Evolutionary conservation across 2,113 vertebrate species (phyloP), one percentile per base, ranked within the genome.

Genomic region (Erinaceus europaeus): DNA sequence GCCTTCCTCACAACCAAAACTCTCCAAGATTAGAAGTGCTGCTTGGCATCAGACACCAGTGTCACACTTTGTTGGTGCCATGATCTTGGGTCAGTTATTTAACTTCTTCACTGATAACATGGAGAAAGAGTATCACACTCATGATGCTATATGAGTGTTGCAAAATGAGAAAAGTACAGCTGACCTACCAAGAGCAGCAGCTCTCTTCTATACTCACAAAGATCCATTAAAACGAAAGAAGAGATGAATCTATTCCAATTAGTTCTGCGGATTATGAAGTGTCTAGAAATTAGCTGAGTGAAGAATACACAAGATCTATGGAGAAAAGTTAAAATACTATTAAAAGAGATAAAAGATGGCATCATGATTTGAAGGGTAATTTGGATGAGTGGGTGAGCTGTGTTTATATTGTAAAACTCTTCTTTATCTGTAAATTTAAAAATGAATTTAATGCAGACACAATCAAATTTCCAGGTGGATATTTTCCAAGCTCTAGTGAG

Each of bases 401-500:
- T 27, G n/a, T 27, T 76, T 40, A 77, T 59, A 42, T 77, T 68
- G 13, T 84, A 81, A 74, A 86, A 27, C 5, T 86, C 53, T 18
- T 23, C 7, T 13, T 77, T 81, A 64, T 77, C 46, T 53, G 68
- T 23, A 46, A 77, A 67, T 59, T 53, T 40, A 55, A 40, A 29
- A 57, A 25, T 76, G 23, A 84, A 53, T 29, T 80, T 25, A 84
- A n/a, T 65, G 25, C 6, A 57, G 27, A 32, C 46, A 69, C 36
- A 84, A 36, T 34, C 25, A 50, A 68, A 64, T 68, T 69, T 64
- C 5, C 32, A 77, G 29, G 7, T 38, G 55, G 17, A 40, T 71
- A 71, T n/a, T 87, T 88, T 85, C 64, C 85, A 90, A 32, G 3
- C 61, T 85, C 78, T 82, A 74, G 21, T 52, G 48, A 86, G 9